Evolutionary conservation across 2,113 vertebrate species (phyloP).

Genomic region (Esox niger): DNA sequence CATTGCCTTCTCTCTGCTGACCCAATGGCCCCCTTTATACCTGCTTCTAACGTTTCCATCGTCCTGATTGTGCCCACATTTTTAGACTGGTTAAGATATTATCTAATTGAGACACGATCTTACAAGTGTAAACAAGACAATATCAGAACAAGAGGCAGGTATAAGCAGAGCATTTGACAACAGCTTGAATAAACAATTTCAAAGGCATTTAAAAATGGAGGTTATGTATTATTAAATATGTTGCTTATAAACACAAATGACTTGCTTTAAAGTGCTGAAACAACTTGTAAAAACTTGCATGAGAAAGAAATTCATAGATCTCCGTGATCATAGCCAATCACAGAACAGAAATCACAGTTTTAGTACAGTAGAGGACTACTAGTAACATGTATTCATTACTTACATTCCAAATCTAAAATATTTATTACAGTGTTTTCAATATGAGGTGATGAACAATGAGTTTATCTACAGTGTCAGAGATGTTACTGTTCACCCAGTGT

Average conservation of each 20-base stretch:
- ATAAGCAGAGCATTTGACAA: no score
- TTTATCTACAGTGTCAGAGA: slow-evolving; percentile 2
- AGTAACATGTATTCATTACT: slow-evolving; percentile 29
- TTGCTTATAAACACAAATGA: slow-evolving; percentile 51
- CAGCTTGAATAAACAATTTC: slow-evolving; percentile 35
- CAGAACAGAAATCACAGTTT: slow-evolving; percentile 51
- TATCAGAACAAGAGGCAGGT: no score
- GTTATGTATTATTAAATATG: slow-evolving; percentile 18
- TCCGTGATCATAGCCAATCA: slow-evolving; percentile 42
- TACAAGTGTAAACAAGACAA: background rate
- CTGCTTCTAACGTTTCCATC: no score
- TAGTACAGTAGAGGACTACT: slow-evolving; percentile 42
- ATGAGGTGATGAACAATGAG: slow-evolving; percentile 8
- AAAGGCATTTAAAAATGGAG: slow-evolving; percentile 25
- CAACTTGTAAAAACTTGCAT: slow-evolving; percentile 43
- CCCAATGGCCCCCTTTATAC: no score
- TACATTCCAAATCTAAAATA: slow-evolving; percentile 24
- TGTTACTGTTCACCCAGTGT: slow-evolving; percentile 2
- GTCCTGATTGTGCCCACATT: no score
- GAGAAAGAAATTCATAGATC: slow-evolving; percentile 54
- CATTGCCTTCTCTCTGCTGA: slow-evolving; percentile 39
- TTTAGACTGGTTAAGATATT: no score
- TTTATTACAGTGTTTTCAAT: slow-evolving; percentile 23
- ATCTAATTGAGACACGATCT: background rate
- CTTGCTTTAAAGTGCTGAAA: slow-evolving; percentile 67